Evolutionary conservation across 2,797 vertebrate genomes (phyloP).

Genomic region (Tapirus indicus): DNA sequence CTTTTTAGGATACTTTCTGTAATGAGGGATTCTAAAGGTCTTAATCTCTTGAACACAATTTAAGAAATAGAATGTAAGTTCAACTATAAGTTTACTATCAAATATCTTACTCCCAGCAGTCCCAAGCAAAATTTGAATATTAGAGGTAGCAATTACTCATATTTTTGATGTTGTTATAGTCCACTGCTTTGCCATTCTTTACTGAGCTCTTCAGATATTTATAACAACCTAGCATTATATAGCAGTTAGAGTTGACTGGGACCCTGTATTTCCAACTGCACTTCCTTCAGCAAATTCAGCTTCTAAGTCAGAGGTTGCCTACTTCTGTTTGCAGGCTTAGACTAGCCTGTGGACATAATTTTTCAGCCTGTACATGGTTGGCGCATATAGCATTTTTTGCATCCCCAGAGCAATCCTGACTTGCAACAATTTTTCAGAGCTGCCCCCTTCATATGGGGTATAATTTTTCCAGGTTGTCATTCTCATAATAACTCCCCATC

Average conservation of each 20-base stretch:
- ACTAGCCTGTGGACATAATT: background rate
- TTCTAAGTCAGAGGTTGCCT: background rate
- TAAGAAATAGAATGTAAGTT: slow-evolving; percentile 4
- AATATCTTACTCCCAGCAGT: background rate
- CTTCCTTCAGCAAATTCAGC: background rate
- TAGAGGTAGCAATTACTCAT: background rate
- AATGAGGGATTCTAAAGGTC: background rate
- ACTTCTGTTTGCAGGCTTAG: background rate
- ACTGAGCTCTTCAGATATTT: background rate
- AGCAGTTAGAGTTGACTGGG: background rate
- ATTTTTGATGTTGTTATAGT: background rate
- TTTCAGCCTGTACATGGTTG: background rate
- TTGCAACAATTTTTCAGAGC: background rate
- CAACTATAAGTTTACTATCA: background rate
- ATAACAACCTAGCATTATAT: background rate
- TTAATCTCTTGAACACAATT: background rate
- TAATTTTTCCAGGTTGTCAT: slow-evolving; percentile 35
- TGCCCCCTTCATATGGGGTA: background rate
- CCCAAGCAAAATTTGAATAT: background rate
- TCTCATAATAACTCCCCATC: background rate
- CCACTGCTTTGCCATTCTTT: background rate
- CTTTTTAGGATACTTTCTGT: background rate
- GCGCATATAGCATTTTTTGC: background rate
- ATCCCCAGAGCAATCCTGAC: background rate
- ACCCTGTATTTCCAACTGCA: background rate